Evolutionary conservation across 2,797 vertebrate genomes (phyloP).

Genomic region (Cheirogaleus major): DNA sequence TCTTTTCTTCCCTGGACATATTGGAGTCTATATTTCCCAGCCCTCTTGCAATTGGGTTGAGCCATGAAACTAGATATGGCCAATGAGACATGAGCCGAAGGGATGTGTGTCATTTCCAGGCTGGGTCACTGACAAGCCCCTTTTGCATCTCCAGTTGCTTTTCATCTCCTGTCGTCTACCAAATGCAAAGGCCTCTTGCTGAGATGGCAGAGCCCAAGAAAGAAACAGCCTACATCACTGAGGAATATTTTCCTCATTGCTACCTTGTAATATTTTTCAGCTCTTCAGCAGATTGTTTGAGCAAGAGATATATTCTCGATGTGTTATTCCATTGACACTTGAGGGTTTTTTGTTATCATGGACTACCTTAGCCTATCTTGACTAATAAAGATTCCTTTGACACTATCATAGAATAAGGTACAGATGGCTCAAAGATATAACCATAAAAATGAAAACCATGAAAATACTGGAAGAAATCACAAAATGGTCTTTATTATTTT

Average conservation of each 20-base stretch:
- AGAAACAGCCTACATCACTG: neutral
- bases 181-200: neutral
- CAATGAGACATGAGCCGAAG: neutral
- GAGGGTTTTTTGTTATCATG: neutral
- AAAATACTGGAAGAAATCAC: neutral
- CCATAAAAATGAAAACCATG: neutral
- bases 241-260: neutral
- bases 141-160: neutral
- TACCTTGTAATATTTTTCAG: neutral
- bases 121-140: neutral
- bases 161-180: neutral
- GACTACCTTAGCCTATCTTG: neutral
- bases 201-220: neutral
- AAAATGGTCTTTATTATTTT: conserved; percentile 41
- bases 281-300: neutral
- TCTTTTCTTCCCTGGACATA: neutral
- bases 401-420: neutral
- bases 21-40: neutral
- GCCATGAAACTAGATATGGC: neutral
- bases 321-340: neutral
- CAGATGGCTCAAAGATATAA: neutral
- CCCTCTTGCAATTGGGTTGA: neutral
- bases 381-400: neutral
- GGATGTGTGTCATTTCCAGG: neutral
- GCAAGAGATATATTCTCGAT: neutral